Evolutionary conservation across 64 coral and sea anemone species (phyloP), one percentile per base, ranked within the genome.

Genomic region (Platygyra sinensis): DNA sequence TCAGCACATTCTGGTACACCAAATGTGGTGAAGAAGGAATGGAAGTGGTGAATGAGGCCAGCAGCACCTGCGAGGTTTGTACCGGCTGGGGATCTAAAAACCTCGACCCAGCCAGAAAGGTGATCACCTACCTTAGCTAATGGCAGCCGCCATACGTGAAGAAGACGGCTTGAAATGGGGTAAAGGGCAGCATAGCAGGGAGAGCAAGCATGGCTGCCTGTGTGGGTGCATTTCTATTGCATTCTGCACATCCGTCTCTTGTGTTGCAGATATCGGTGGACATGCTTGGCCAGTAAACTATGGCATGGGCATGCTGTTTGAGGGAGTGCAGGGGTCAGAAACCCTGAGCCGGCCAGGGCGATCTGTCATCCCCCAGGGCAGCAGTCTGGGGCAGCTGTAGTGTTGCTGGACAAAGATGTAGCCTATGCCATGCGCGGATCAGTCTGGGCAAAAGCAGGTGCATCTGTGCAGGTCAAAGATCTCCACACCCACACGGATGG

Each of bases 1-100:
- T 72, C 72, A 13, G 73, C 77, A 38, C 86, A 91, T 52, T 91
- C 80, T 81, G 90, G 90, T 2, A 72, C 90, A 63, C 80, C 76
- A 61, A 71, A 79, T 25, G 62, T 89, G 32, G 88, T 76, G 62
- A 89, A 89, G 75, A 89, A 79, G 16, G 87, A 30, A 33, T 61
- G 15, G 87, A 30, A 32, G 32, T 89, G 76, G 29, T 24, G 74
- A 39, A 89, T 29, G 20, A 90, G 88, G 18, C 78, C 78, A 16
- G 76, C 18, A 54, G 88, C 2, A 9, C 77, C 88, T 50, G 27
- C 88, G 4, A 90, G 78, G 62, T 49, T 31, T 28, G 65, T n/a
- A 52, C 88, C 78, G 25, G 87, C 73, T 78, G 74, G 25, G 24
- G 88, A 80, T 1, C 88, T 27, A 31, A 81, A 57, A 0, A 82